These are phyloP conservation scores for Actenoides hombroni DNA, from an alignment of 2,113 vertebrate genomes.

Conservation along the genomic window DNA sequence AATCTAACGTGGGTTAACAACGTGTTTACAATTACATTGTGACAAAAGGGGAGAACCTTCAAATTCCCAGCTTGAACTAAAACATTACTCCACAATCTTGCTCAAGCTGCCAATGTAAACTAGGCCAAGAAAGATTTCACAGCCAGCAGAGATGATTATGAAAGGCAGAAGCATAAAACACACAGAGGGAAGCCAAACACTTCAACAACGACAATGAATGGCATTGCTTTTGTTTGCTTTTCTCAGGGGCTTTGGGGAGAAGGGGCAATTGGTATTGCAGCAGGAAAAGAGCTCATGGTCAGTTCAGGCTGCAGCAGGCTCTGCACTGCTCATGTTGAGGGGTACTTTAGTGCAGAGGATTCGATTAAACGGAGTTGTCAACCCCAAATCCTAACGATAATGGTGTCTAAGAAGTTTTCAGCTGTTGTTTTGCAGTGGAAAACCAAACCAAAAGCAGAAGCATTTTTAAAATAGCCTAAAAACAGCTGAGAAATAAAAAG, in stretches of 20 bases:
- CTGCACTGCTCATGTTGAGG: not conserved
- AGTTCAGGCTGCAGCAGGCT: not conserved
- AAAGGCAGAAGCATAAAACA: not conserved
- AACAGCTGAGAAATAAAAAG: slow-evolving; percentile 72
- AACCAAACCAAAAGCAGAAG: slow-evolving; percentile 56
- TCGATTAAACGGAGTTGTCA: not conserved
- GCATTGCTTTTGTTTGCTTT: not conserved
- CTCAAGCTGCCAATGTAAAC: not conserved
- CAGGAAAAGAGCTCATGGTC: not conserved
- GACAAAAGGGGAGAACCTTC: not conserved
- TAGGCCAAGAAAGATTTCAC: not conserved
- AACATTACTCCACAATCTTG: not conserved
- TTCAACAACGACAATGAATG: not conserved
- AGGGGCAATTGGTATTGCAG: not conserved
- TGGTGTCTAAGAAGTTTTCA: slow-evolving; percentile 43
- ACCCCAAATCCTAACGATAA: not conserved
- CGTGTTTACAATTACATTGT: not conserved
- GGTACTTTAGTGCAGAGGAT: not conserved
- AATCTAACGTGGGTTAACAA: not conserved
- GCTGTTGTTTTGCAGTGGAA: slow-evolving; percentile 76
- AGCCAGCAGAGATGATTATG: not conserved
- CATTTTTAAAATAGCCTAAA: slow-evolving; percentile 73
- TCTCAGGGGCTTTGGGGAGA: not conserved
- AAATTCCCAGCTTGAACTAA: not conserved
- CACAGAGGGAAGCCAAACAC: not conserved